A percentile compares a stretch with the other conserved stretches of the same genome.
Conservation (phyloP, 2,888 invertebrate genomes). For the Chrysina gloriosa region DNA sequence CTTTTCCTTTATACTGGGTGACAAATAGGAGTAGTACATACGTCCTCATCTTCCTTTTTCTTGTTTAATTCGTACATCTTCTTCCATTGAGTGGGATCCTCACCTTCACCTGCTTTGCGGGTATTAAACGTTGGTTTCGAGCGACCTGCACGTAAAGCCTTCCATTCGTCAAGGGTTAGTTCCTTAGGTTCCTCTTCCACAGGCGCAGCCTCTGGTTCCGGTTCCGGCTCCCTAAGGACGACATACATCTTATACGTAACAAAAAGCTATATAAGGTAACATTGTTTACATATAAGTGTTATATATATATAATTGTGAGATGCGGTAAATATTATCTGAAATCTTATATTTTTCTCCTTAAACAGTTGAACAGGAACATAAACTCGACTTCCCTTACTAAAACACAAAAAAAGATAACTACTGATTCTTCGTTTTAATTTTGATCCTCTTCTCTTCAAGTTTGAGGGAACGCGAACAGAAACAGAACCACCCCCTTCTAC, state of each 20-base stretch:
- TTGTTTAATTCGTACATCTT: constrained; percentile 85
- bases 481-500: too few species aligned
- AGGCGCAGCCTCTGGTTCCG: constrained; percentile 58
- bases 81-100: constrained; percentile 92
- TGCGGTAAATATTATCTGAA: too few species aligned
- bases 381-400: too few species aligned
- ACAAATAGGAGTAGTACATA: too few species aligned
- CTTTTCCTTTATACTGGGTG: too few species aligned
- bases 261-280: constrained; percentile 19
- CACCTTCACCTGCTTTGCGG: constrained; percentile 94
- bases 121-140: constrained; percentile 90
- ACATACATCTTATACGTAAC: neutral
- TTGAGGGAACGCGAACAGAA: too few species aligned
- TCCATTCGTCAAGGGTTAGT: constrained; percentile 95
- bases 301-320: too few species aligned
- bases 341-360: too few species aligned
- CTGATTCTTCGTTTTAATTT: too few species aligned
- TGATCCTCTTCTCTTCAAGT: too few species aligned
- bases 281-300: too few species aligned
- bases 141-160: constrained; percentile 84
- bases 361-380: too few species aligned
- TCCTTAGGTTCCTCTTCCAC: constrained; percentile 85
- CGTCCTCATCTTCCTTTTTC: constrained; percentile 72
- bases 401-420: neutral
- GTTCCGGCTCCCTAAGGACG: constrained; percentile 56